Base-by-base conservation (phyloP, 2,888 invertebrate genomes). In the Meloe dianella region DNA sequence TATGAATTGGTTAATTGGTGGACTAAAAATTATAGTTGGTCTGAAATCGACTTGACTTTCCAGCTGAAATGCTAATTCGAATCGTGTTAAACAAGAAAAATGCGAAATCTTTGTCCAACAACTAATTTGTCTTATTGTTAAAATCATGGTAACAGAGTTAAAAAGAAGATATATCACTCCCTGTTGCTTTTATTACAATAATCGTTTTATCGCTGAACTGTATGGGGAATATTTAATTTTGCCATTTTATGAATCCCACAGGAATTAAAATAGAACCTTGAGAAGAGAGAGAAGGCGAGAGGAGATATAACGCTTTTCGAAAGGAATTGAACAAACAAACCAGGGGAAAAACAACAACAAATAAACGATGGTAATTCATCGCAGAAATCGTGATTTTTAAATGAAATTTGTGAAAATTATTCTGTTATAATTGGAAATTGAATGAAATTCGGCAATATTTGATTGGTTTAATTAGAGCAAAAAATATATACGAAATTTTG, bases 191-290 rank as follows among this genome's bases (percentile, higher is more conserved):
- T 47, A 47, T 47, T 20, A 47, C 22, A 47, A 47, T 47, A 61
- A 60, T 17, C 60, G 57, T 60, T 67, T 64, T 64, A 64, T 67
- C 58, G 32, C 47, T 7, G 41, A 57, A 67, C 2, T 67, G 64
- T 32, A 17, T 30, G 14, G 27, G 56, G 64, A 64, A 67, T 64
- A 57, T 67, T 67, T 64, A 67, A 67, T 67, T 67, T 67, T 47
- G 27, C 22, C 41, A 6, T 17, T 41, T 41, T 5, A 41, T 4
- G 7, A 17, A 41, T 41, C 47, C 9, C 47, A 10, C 8, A 20
- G 47, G 22, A 47, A 47, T 47, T 20, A 20, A 9, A 47, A 47
- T 41, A n/a, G 41, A 41, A 17, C 14, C 35, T 4, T 35, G 12
- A 35, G 35, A 35, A 8, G 14, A 35, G 12, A 14, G 12, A 12